Percentiles rank a stretch among this genome's conserved stretches.
These are phyloP conservation scores for Drosophila pallidifrons DNA, from an alignment of 1,140 invertebrate genomes.

Conservation along the genomic window DNA sequence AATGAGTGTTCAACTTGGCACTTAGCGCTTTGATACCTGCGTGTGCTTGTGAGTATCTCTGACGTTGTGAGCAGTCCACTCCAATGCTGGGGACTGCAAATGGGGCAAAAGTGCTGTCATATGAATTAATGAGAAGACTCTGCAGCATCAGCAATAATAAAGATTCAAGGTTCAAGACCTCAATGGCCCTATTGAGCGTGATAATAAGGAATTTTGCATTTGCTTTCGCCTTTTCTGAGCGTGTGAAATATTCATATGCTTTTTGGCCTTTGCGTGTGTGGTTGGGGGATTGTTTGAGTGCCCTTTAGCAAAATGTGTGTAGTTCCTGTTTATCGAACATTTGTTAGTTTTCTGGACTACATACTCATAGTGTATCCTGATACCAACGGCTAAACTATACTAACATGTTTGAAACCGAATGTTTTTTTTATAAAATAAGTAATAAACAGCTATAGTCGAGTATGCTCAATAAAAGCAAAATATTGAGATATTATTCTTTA, in stretches of 20 bases:
- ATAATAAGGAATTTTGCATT: slow-evolving; percentile 75
- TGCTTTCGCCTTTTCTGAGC: slow-evolving; percentile 53
- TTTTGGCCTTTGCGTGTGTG: slow-evolving; percentile 10
- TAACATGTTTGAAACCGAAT: too few relatives aligned
- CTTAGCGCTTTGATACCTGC: slow-evolving; percentile 53
- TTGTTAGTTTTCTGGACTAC: neutral
- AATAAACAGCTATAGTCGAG: too few relatives aligned
- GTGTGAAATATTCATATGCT: slow-evolving; percentile 74
- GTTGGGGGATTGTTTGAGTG: neutral
- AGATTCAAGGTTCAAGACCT: slow-evolving; percentile 5
- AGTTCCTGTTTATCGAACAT: neutral
- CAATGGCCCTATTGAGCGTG: slow-evolving; percentile 64
- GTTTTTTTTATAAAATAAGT: too few relatives aligned
- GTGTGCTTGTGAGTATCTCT: neutral
- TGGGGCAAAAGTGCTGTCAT: slow-evolving; percentile 71
- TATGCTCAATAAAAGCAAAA: too few relatives aligned
- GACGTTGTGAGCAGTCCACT: slow-evolving; percentile 42
- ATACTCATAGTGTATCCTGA: too few relatives aligned
- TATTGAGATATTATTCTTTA: too few relatives aligned
- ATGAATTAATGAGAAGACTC: slow-evolving; percentile 77
- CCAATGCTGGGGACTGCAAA: slow-evolving; percentile 37
- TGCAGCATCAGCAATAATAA: slow-evolving; percentile 47
- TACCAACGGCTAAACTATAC: too few relatives aligned
- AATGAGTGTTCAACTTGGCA: slow-evolving; percentile 59
- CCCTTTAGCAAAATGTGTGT: neutral